Percentiles rank a stretch among this genome's conserved stretches.
Conservation (phyloP, 2,797 vertebrate genomes). For the Trachops cirrhosus region DNA sequence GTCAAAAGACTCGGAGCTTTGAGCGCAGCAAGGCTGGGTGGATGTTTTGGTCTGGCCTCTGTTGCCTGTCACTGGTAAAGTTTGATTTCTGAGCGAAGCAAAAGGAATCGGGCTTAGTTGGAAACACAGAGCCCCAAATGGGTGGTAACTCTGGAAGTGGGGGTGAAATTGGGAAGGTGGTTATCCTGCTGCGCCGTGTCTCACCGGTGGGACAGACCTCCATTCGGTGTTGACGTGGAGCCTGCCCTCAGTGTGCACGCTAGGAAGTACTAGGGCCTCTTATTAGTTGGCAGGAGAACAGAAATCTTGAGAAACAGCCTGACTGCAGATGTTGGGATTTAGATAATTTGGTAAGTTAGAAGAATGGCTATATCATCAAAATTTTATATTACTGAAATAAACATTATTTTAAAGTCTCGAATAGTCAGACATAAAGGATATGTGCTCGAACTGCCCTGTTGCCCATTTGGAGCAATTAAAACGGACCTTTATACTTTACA, state of each 20-base stretch:
- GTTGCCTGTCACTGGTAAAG: neutral
- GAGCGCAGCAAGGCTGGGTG: neutral
- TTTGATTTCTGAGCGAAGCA: neutral
- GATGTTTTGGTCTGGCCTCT: neutral
- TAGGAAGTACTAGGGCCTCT: neutral
- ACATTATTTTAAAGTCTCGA: neutral
- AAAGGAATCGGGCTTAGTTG: neutral
- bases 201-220: neutral
- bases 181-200: neutral
- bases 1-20: neutral
- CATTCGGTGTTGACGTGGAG: neutral
- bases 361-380: neutral
- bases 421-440: neutral
- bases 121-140: neutral
- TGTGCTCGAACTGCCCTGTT: neutral
- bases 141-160: neutral
- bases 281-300: slow-evolving; percentile 21
- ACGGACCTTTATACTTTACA: neutral
- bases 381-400: neutral
- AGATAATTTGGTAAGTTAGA: slow-evolving; percentile 30
- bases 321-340: slow-evolving; percentile 48
- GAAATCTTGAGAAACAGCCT: slow-evolving; percentile 44
- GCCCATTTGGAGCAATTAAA: neutral
- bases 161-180: neutral
- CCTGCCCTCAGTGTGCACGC: neutral